A percentile compares a stretch with the other conserved stretches of the same genome.
phyloP scores from a whole-genome alignment of 2,888 invertebrate species.

The Abrostola tripartita region DNA sequence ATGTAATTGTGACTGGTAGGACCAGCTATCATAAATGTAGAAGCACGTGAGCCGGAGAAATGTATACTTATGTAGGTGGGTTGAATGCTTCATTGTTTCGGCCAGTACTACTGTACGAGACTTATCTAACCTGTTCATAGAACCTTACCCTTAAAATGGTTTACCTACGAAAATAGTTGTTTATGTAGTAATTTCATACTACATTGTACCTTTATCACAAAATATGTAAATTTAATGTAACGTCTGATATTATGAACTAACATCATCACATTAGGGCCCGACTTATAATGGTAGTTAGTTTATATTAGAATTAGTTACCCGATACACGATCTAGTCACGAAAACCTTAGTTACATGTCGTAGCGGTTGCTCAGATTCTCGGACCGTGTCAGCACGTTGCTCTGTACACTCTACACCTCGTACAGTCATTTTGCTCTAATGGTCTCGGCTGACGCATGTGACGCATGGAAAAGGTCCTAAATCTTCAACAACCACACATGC shows the following conservation, averaged over 20 bases:
- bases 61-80: not conserved
- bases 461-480: slow-evolving; percentile 48
- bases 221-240: slow-evolving; percentile 36
- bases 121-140: slow-evolving; percentile 17
- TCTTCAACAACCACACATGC: slow-evolving; percentile 29
- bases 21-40: slow-evolving; percentile 22
- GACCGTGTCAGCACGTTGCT: slow-evolving; percentile 69
- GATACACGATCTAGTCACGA: slow-evolving; percentile 72
- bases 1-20: slow-evolving; percentile 35
- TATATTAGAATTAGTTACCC: slow-evolving; percentile 54
- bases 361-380: slow-evolving; percentile 70
- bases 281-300: slow-evolving; percentile 42
- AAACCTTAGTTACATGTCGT: slow-evolving; percentile 72
- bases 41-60: slow-evolving; percentile 9
- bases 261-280: slow-evolving; percentile 25
- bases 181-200: slow-evolving; percentile 15
- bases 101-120: not conserved
- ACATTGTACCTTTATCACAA: slow-evolving; percentile 10
- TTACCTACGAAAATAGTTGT: slow-evolving; percentile 19
- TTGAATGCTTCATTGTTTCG: slow-evolving; percentile 4
- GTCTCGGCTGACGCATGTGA: slow-evolving; percentile 60
- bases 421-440: slow-evolving; percentile 78
- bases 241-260: slow-evolving; percentile 34
- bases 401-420: slow-evolving; percentile 55
- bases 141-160: not conserved